These are phyloP conservation scores for Didymodactylos carnosus DNA, from an alignment of 2,888 invertebrate species.

Conservation along the genomic window DNA sequence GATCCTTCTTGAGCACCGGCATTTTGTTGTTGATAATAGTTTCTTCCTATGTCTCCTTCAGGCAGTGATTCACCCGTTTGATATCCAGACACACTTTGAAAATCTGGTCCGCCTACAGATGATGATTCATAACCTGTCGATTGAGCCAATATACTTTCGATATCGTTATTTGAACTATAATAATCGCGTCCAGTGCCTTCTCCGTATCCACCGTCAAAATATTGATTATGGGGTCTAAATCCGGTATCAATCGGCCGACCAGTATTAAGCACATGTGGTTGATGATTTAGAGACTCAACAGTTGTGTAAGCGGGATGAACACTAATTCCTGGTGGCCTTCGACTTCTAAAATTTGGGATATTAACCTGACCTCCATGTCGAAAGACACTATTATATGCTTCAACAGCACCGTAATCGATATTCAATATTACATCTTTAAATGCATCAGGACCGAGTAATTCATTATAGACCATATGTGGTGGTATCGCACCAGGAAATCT, in stretches of 20 bases:
- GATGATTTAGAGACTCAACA: background rate
- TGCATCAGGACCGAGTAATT: background rate
- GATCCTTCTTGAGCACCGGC: too few relatives aligned
- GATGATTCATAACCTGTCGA: background rate
- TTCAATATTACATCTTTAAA: background rate
- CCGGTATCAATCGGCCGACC: background rate
- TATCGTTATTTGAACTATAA: background rate
- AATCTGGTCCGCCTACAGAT: too few relatives aligned
- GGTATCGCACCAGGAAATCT: background rate
- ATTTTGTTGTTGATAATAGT: too few relatives aligned
- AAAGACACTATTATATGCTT: background rate
- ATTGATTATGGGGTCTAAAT: background rate
- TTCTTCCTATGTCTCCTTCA: too few relatives aligned
- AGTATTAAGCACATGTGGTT: background rate
- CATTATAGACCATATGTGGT: background rate
- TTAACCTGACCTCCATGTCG: background rate
- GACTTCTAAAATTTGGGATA: too few relatives aligned
- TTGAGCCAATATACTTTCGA: slow-evolving; percentile 1
- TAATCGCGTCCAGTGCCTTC: too few relatives aligned
- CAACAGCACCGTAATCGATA: background rate
- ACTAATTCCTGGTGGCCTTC: background rate
- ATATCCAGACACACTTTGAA: too few relatives aligned
- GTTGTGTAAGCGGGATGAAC: background rate
- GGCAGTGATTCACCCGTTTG: too few relatives aligned
- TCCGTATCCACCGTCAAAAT: background rate